Evolutionary conservation across 2,797 vertebrate genomes (phyloP).

Genomic region (Esox masquinongy): DNA sequence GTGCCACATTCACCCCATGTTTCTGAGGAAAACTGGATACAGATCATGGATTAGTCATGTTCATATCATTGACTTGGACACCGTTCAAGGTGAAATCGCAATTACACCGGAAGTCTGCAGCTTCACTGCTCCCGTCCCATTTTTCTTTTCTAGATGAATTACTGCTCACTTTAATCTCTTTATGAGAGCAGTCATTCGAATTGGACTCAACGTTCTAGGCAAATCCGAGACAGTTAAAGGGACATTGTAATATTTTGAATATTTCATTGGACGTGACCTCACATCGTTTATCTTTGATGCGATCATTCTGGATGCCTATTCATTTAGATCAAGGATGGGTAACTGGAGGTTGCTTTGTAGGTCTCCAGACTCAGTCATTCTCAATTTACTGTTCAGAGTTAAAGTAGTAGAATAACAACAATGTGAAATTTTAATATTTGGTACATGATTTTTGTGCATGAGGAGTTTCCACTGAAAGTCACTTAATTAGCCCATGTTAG

Average conservation of each 20-base stretch:
- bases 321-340: conserved; percentile 27
- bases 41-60: conserved; percentile 42
- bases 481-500: too few species aligned
- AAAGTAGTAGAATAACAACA: too few species aligned
- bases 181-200: background rate
- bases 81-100: conserved; percentile 46
- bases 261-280: conserved; percentile 3
- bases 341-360: too few species aligned
- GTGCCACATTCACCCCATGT: conserved; percentile 40
- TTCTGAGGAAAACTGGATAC: conserved; percentile 41
- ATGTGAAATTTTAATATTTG: too few species aligned
- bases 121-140: conserved; percentile 27
- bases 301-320: conserved; percentile 22
- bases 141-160: conserved; percentile 33
- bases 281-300: background rate
- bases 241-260: conserved; percentile 21
- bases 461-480: too few species aligned
- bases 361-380: too few species aligned
- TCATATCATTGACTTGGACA: conserved; percentile 51
- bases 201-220: background rate
- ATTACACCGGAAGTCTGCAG: conserved; percentile 30
- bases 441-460: too few species aligned
- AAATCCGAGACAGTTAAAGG: conserved; percentile 1
- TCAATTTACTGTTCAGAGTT: too few species aligned
- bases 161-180: conserved; percentile 38